These are phyloP conservation scores for Steinernema hermaphroditum DNA, from an alignment of 2,888 invertebrate genomes.

Conservation along the genomic window DNA sequence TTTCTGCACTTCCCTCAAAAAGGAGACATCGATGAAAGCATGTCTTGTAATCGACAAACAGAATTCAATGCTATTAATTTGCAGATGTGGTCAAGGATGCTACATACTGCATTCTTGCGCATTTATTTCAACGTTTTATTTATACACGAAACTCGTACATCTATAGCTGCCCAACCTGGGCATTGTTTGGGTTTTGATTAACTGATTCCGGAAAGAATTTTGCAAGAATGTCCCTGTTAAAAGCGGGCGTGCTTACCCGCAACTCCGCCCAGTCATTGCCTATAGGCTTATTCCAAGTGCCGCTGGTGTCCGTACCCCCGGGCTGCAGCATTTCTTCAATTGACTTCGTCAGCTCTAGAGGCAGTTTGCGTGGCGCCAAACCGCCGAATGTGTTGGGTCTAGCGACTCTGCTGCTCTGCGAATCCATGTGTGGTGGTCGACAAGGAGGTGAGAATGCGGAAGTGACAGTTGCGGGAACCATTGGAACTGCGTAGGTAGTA, in stretches of 20 bases:
- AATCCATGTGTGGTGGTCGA: background rate
- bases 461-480: background rate
- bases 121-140: too few relatives aligned
- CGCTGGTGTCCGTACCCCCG: constrained; percentile 41
- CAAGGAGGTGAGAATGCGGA: constrained; percentile 17
- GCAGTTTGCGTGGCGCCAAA: constrained; percentile 45
- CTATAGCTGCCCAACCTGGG: constrained; percentile 25
- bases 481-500: background rate
- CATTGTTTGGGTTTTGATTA: constrained; percentile 30
- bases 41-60: too few relatives aligned
- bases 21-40: too few relatives aligned
- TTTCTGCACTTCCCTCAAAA: too few relatives aligned
- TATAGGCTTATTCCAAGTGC: constrained; percentile 44
- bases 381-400: constrained; percentile 2
- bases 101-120: too few relatives aligned
- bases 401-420: background rate
- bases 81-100: too few relatives aligned
- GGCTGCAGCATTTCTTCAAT: constrained; percentile 59
- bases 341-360: constrained; percentile 57
- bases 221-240: constrained; percentile 58
- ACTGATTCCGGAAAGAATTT: constrained; percentile 60
- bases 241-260: constrained; percentile 53
- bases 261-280: constrained; percentile 45
- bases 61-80: too few relatives aligned
- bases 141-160: background rate